Evolutionary conservation across 2,797 vertebrate species (phyloP), one percentile per base, ranked within the genome.

Genomic region (Otolemur crassicaudatus): DNA sequence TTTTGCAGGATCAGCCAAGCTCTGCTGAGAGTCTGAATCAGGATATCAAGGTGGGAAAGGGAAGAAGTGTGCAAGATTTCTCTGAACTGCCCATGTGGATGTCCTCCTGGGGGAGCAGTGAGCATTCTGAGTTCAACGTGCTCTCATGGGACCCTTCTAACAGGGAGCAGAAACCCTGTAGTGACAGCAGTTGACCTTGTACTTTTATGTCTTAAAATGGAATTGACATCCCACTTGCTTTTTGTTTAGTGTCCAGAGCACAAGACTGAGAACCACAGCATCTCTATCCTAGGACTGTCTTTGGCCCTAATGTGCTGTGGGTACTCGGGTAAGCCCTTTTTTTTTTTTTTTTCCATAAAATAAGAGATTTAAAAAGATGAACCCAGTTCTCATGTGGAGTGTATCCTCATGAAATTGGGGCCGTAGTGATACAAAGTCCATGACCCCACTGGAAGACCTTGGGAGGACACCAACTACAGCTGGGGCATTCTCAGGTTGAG

Each of bases 311-410:
- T n/a, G 56, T n/a, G 7, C 16, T 34, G 2, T 43, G 61, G 27
- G 8, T 84, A 60, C 10, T 56, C 23, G 11, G 22, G 3, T 29
- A 58, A 61, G 75, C 67, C 29, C 12, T 7, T 43, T 43, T 23
- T 7, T 43, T 43, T 2, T 23, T 40, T 37, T n/a, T 34, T n/a
- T 80, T 72, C 58, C 4, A 1, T 94, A 46, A 83, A 90, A 60
- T 60, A 75, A 87, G 58, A 65, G 53, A 37, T 83, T 88, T 65
- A 43, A 89, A 86, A 91, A 80, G 58, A 53, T 56, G 17, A 20
- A n/a, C 46, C 17, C 40, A 19, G 6, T 67, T 63, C n/a, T 86
- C 2, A 61, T 43, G n/a, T 16, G n/a, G 10, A 75, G 46, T 23
- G 0, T 67, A 3, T 61, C 56, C 61, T 69, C 67, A 53, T 37